A percentile compares a stretch with the other conserved stretches of the same genome.
Evolutionary conservation across 2,888 invertebrate genomes (phyloP).

Genomic region (Anorthoa munda): DNA sequence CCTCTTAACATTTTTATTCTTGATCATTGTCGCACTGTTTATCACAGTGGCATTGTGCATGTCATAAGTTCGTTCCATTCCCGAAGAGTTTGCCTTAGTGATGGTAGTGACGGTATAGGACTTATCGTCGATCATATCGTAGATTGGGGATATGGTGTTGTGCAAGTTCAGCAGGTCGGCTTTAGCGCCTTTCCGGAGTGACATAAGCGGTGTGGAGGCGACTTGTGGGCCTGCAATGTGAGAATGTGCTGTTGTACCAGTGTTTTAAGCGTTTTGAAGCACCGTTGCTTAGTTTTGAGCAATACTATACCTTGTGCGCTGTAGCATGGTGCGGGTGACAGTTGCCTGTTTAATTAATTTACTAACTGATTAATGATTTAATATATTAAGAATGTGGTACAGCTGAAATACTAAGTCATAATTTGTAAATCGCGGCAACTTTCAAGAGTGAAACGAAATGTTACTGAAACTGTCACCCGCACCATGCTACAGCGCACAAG

Average conservation of each 20-base stretch:
- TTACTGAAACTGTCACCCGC: too few relatives aligned
- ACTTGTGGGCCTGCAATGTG: slow-evolving; percentile 79
- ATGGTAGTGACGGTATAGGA: slow-evolving; percentile 79
- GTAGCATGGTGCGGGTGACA: too few relatives aligned
- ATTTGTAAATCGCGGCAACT: too few relatives aligned
- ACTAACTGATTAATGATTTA: too few relatives aligned
- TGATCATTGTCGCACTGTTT: slow-evolving; percentile 83
- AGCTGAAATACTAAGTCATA: too few relatives aligned
- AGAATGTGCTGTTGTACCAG: slow-evolving; percentile 27
- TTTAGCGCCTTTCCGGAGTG: slow-evolving; percentile 74
- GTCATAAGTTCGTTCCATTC: slow-evolving; percentile 77
- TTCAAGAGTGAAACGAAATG: too few relatives aligned
- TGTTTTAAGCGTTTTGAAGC: slow-evolving; percentile 24
- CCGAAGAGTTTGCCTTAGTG: slow-evolving; percentile 62
- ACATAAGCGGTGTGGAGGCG: slow-evolving; percentile 85
- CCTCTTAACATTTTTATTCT: slow-evolving; percentile 75
- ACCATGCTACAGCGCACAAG: too few relatives aligned
- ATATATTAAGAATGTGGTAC: too few relatives aligned
- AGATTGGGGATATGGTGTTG: slow-evolving; percentile 87
- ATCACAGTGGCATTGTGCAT: slow-evolving; percentile 79
- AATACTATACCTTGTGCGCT: too few relatives aligned
- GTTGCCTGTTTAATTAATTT: too few relatives aligned
- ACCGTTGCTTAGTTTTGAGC: neutral
- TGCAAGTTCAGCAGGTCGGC: slow-evolving; percentile 81
- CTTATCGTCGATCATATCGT: slow-evolving; percentile 82